Conservation (phyloP, 1,140 invertebrate genomes). For the Watersipora subatra region DNA sequence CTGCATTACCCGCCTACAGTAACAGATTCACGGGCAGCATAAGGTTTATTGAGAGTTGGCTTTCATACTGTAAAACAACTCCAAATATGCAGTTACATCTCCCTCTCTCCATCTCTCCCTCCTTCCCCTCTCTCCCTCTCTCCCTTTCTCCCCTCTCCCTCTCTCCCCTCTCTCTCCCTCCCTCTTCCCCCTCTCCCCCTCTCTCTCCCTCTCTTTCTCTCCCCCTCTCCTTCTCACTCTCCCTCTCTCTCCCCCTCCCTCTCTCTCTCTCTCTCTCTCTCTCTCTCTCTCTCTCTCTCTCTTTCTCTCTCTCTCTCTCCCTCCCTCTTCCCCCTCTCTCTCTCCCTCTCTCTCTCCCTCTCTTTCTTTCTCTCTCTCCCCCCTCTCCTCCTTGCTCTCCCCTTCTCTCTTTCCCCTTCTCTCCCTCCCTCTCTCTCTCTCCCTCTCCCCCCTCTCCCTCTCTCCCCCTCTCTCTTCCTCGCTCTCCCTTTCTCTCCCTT, state of each 20-base stretch:
- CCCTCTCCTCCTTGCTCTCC: neutral
- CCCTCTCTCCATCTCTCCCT: too few relatives aligned
- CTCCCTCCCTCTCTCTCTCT: slow-evolving; percentile 3
- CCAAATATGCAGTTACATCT: too few relatives aligned
- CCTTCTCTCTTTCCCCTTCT: slow-evolving; percentile 3
- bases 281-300: slow-evolving; percentile 1
- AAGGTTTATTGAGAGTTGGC: too few relatives aligned
- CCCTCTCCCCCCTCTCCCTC: slow-evolving; percentile 9
- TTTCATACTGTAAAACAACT: too few relatives aligned
- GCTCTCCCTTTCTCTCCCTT: too few relatives aligned
- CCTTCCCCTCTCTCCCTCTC: neutral
- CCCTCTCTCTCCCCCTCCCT: neutral
- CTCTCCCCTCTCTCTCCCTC: too few relatives aligned
- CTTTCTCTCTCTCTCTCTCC: neutral
- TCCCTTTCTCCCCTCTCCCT: neutral
- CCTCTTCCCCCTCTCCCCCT: slow-evolving; percentile 3
- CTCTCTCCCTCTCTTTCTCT: slow-evolving; percentile 1
- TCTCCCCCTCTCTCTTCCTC: too few relatives aligned
- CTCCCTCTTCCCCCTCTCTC: neutral
- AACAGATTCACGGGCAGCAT: too few relatives aligned
- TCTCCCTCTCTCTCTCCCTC: slow-evolving; percentile 1
- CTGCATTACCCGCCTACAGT: too few relatives aligned
- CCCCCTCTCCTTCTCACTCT: neutral
- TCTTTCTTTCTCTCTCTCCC: slow-evolving; percentile 1
- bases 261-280: slow-evolving; percentile 5